Base-by-base conservation (phyloP, 2,888 invertebrate genomes). In the Cataglyphis rosenhaueri region DNA sequence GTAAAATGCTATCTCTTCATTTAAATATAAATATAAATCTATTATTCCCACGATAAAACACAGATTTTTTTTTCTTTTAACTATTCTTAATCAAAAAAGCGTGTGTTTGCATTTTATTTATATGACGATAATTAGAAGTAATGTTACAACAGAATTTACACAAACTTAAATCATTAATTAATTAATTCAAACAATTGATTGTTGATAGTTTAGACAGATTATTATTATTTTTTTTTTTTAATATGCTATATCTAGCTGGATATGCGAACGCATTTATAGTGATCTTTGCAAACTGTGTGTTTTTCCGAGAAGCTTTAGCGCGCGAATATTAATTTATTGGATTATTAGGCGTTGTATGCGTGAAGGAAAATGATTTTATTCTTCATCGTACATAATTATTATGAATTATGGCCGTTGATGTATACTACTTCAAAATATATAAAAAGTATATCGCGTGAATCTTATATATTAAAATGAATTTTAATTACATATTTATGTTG, bases 361-460 rank as follows among this genome's bases (percentile, higher is more conserved):
- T 65, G 55, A 66, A 76, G 52, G 55, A 55, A 15, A 76, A 66
- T 25, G 65, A 65, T 65, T 35, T 76, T 18, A 32, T 18, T 52
- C 15, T 52, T 12, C n/a, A 3, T 8, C 5, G 18, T n/a, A 5
- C 3, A 15, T 66, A 76, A 76, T 76, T 66, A 76, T 4, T 9
- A 18, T 0, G 8, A 52, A 25, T 35, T n/a, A 38, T 8, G 12
- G 2, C 12, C 18, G 38, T 55, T 4, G 52, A 29, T 29, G 55
- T 55, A n/a, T 25, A 29, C 15, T 25, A 25, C 18, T 5, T 21
- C 25, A n/a, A 41, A 41, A n/a, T 6, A 5, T 12, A 10, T 48
- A 68, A 68, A 76, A 76, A 76, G 15, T 41, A 15, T 61, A 68
- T 25, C 41, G 25, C 12, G 35, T 5, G 32, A 48, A 5, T 35